Evolutionary conservation across 2,797 vertebrate species (phyloP).

Genomic region (Propithecus perrieri): DNA sequence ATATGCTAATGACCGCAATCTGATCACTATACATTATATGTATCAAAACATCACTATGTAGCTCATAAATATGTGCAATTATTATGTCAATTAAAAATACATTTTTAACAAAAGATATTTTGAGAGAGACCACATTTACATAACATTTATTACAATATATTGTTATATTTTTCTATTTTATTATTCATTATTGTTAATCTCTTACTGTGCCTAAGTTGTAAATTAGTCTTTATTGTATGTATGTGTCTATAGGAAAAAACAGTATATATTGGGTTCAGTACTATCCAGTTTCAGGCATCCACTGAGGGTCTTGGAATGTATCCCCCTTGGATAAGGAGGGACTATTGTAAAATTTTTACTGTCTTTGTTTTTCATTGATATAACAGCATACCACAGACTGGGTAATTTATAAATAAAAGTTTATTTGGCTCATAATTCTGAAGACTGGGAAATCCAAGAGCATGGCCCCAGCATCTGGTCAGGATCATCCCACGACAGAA

Average conservation of each 20-base stretch:
- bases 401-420: not conserved
- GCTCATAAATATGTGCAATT: not conserved
- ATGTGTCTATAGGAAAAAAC: too few species aligned
- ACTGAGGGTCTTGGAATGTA: not conserved
- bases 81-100: not conserved
- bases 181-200: not conserved
- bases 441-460: not conserved
- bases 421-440: not conserved
- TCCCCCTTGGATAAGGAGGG: not conserved
- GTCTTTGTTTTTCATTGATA: not conserved
- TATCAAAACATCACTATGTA: not conserved
- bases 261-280: not conserved
- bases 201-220: not conserved
- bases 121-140: not conserved
- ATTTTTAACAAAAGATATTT: not conserved
- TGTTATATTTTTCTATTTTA: not conserved
- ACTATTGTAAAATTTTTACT: not conserved
- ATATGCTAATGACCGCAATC: not conserved
- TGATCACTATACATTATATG: not conserved
- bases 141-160: not conserved
- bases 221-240: not conserved
- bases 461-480: not conserved
- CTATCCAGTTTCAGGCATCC: not conserved
- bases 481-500: not conserved
- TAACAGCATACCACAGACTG: not conserved